These are phyloP conservation scores for Brotula barbata DNA, from an alignment of 2,797 vertebrate species.

Conservation along the genomic window DNA sequence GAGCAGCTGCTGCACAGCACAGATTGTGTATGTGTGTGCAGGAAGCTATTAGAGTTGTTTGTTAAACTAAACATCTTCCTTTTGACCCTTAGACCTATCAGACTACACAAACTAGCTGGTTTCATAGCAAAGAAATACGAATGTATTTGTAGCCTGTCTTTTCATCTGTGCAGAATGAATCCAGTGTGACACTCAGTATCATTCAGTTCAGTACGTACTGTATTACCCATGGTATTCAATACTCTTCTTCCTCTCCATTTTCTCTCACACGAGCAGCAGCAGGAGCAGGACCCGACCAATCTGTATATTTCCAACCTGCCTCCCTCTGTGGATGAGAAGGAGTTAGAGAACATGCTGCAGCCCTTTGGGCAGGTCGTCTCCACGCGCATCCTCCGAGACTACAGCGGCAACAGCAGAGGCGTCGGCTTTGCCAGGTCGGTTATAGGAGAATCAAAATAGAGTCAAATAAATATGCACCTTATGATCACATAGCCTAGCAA, in stretches of 20 bases:
- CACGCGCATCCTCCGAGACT: constrained; percentile 95
- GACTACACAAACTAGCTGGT: not conserved
- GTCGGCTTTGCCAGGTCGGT: constrained; percentile 97
- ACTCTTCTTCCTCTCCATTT: constrained; percentile 13
- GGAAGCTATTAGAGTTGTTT: constrained; percentile 36
- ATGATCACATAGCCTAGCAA: not conserved
- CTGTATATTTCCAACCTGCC: constrained; percentile 99
- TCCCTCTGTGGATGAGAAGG: constrained; percentile 96
- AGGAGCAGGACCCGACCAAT: constrained; percentile 98
- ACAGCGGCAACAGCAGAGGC: constrained; percentile 93
- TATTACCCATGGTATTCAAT: not conserved
- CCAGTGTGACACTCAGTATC: not conserved
- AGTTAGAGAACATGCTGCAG: constrained; percentile 96
- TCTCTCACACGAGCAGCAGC: constrained; percentile 84
- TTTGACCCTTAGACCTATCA: constrained; percentile 23
- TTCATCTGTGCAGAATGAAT: too few species aligned
- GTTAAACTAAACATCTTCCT: constrained; percentile 38
- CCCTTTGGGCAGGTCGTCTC: constrained; percentile 97
- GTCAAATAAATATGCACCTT: constrained; percentile 6
- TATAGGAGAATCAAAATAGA: not conserved
- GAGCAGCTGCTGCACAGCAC: constrained; percentile 47
- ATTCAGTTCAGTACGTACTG: not conserved
- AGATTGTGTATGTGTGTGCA: constrained; percentile 14
- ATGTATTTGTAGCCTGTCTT: not conserved
- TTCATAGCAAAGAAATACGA: not conserved